Evolutionary conservation across 2,113 vertebrate genomes (phyloP), one percentile per base, ranked within the genome.

Genomic region (Lophura nycthemera): DNA sequence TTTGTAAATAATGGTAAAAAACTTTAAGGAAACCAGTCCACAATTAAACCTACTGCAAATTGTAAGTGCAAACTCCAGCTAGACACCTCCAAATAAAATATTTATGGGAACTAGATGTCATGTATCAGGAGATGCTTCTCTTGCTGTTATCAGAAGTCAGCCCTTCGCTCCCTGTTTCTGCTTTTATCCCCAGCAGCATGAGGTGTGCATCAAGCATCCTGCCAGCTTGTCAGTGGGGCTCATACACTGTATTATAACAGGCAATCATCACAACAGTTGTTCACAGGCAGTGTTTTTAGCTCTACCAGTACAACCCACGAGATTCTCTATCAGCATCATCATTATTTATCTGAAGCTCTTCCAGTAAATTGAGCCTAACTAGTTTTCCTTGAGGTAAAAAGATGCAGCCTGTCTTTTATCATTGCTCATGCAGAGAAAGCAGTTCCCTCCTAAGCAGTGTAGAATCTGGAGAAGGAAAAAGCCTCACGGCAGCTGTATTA

Each of bases 251-350:
- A 81, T 90, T 90, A 59, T 75, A 93, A 93, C 94, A 90, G 93
- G 83, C 18, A 77, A 63, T 86, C 45, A 8, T 67, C 48, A 75
- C 79, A 91, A 85, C 66, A 87, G 72, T n/a, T 96, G 76, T 94
- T 93, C 95, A 87, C 73, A 91, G 80, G 75, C 70, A 89, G 64
- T 64, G 24, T 80, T 93, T 95, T 89, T 88, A 96, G 86, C 86
- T 94, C 76, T 92, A 75, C 87, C 83, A 74, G 78, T n/a, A 67
- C 60, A 94, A 60, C 19, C 64, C 11, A 2, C 45, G 60, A 96
- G 52, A 38, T 38, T 86, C 18, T 69, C 78, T 78, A 83, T 90
- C 71, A 87, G 30, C 38, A 29, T 78, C 72, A 90, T 79, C n/a
- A 77, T 85, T 86, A 87, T 91, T 93, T 89, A 89, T 45, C 59